Evolutionary conservation across 2,888 invertebrate genomes (phyloP).

Genomic region (Cosmia trapezina): DNA sequence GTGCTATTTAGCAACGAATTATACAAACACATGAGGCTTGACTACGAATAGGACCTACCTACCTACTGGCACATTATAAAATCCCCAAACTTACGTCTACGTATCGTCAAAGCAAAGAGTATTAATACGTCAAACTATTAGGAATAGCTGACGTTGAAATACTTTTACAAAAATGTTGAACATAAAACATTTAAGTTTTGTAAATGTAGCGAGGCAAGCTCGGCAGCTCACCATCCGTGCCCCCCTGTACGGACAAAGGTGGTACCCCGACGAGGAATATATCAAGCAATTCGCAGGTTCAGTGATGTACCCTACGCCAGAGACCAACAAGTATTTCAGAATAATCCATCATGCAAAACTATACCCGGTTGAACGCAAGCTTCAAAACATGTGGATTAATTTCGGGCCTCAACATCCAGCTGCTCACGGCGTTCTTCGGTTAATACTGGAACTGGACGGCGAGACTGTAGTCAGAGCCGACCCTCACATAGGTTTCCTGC

Average conservation of each 20-base stretch:
- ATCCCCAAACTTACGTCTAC: background rate
- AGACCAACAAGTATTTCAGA: conserved; percentile 79
- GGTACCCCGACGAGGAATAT: conserved; percentile 93
- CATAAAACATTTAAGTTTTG: conserved; percentile 30
- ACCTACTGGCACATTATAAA: conserved; percentile 30
- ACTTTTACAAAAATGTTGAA: conserved; percentile 37
- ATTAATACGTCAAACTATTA: background rate
- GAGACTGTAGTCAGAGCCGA: conserved; percentile 95
- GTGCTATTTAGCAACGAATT: no score
- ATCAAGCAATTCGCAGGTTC: conserved; percentile 89
- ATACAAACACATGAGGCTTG: conserved; percentile 14
- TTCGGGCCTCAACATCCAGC: conserved; percentile 98
- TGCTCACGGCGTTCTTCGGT: conserved; percentile 96
- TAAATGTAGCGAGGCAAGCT: conserved; percentile 35
- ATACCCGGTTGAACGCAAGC: conserved; percentile 89
- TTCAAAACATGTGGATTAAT: conserved; percentile 93
- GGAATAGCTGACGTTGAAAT: background rate
- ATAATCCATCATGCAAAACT: conserved; percentile 78
- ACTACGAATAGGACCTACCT: background rate
- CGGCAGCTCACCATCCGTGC: conserved; percentile 69
- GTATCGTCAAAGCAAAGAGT: background rate
- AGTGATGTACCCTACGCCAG: conserved; percentile 90
- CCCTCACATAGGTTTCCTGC: conserved; percentile 96
- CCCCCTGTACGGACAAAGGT: conserved; percentile 77
- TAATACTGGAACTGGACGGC: conserved; percentile 95